A percentile compares a stretch with the other conserved stretches of the same genome.
Evolutionary conservation across 2,888 invertebrate species (phyloP).

Genomic region (Mayetiola destructor): DNA sequence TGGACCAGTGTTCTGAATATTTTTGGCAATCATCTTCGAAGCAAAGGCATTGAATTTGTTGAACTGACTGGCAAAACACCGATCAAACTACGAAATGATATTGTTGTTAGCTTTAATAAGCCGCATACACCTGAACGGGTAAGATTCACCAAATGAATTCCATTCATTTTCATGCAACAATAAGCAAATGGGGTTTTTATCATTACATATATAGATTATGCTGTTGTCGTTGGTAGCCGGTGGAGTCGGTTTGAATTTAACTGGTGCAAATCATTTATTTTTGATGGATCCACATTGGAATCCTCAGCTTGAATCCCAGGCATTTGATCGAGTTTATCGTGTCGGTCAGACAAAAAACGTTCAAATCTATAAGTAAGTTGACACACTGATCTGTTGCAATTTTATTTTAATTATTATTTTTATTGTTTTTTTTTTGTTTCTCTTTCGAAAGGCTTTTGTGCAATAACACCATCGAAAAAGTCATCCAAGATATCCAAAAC

Average conservation of each 20-base stretch:
- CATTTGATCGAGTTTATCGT: constrained; percentile 84
- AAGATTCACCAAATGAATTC: neutral
- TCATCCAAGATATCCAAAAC: neutral
- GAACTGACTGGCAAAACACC: constrained; percentile 64
- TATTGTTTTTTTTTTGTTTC: too few relatives aligned
- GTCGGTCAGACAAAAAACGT: constrained; percentile 77
- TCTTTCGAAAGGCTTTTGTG: constrained; percentile 3
- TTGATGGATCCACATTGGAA: constrained; percentile 93
- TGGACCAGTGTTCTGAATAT: constrained; percentile 75
- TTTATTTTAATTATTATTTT: neutral
- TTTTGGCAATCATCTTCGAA: constrained; percentile 47
- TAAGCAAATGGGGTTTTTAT: too few relatives aligned
- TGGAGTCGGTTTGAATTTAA: constrained; percentile 85
- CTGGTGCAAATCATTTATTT: constrained; percentile 83
- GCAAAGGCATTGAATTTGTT: constrained; percentile 40
- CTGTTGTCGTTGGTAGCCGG: constrained; percentile 84
- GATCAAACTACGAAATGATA: constrained; percentile 52
- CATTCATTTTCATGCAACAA: too few relatives aligned
- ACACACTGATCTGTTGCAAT: neutral
- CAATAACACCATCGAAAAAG: neutral
- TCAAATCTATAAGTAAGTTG: constrained; percentile 59
- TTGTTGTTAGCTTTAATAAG: constrained; percentile 58
- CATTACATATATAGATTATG: constrained; percentile 45
- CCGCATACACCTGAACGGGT: constrained; percentile 18
- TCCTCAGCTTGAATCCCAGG: constrained; percentile 88